Evolutionary conservation across 2,113 vertebrate species (phyloP).

Genomic region (Phoxinus phoxinus): DNA sequence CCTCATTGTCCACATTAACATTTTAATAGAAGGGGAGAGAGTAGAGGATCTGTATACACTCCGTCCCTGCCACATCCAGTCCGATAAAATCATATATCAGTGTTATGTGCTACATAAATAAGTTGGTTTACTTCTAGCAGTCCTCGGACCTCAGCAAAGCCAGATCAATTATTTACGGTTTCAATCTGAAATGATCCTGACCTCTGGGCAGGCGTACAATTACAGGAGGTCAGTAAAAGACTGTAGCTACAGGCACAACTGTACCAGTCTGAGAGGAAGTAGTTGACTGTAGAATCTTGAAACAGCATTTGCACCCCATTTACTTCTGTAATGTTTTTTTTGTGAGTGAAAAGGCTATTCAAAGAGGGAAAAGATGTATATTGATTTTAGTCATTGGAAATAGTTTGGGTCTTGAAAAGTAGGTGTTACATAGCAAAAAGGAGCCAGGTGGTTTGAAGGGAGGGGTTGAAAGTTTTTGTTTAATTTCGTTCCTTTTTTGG

Average conservation of each 20-base stretch:
- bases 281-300: background rate
- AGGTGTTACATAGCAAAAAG: background rate
- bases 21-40: constrained; percentile 29
- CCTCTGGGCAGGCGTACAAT: constrained; percentile 43
- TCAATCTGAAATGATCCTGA: constrained; percentile 53
- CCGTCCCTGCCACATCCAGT: background rate
- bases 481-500: no score
- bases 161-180: constrained; percentile 59
- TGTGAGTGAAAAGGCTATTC: background rate
- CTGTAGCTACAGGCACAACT: background rate
- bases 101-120: constrained; percentile 40
- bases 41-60: background rate
- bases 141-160: background rate
- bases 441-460: background rate
- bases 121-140: constrained; percentile 24
- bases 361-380: background rate
- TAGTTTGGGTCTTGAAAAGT: background rate
- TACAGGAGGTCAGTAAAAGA: constrained; percentile 52
- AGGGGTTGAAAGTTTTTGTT: background rate
- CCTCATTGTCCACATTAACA: constrained; percentile 36
- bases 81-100: constrained; percentile 40
- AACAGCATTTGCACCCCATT: background rate
- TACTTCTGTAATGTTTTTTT: background rate
- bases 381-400: background rate
- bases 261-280: background rate